Conservation (phyloP, 2,888 invertebrate species). For the Cephus runcator region DNA sequence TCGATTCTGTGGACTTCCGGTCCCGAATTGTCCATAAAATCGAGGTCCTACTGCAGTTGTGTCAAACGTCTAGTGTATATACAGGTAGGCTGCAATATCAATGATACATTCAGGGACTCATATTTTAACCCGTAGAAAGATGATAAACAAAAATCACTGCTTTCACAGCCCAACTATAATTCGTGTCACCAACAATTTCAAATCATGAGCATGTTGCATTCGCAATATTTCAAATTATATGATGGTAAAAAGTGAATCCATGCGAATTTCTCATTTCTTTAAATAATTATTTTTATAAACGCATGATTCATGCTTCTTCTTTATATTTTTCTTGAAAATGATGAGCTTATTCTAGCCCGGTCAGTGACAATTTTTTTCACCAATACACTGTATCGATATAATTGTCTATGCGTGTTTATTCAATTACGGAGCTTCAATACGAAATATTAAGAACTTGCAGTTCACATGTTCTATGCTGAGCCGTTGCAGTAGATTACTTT, state of each 20-base stretch:
- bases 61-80: neutral
- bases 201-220: neutral
- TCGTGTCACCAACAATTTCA: neutral
- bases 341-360: too few species aligned
- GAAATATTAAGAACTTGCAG: neutral
- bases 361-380: neutral
- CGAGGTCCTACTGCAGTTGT: too few species aligned
- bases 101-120: neutral
- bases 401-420: neutral
- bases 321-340: neutral
- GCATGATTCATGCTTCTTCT: neutral
- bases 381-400: neutral
- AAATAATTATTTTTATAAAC: neutral
- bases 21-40: too few species aligned
- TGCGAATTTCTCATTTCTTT: neutral
- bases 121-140: neutral
- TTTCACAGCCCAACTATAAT: neutral
- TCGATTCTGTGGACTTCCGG: too few species aligned
- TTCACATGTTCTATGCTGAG: neutral
- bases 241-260: neutral
- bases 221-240: neutral
- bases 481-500: neutral
- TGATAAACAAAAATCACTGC: neutral
- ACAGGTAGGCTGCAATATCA: neutral
- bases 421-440: neutral